Evolutionary conservation across 2,113 vertebrate species (phyloP).

Genomic region (Grammomys surdaster): DNA sequence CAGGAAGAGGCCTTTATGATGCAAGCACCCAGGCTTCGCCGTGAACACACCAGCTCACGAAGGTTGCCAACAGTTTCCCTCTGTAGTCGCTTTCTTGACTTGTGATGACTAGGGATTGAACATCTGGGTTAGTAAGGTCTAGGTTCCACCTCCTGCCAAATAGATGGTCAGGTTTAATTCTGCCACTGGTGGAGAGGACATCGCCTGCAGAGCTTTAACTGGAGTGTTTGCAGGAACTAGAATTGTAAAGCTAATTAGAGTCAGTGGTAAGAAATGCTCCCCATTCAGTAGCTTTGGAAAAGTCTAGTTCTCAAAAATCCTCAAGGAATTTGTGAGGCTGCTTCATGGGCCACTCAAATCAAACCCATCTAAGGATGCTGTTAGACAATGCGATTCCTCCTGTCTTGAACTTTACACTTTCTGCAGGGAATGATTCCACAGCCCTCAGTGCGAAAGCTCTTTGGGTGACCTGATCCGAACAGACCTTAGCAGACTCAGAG

Average conservation of each 20-base stretch:
- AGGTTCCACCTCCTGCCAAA: background rate
- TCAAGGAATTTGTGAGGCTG: background rate
- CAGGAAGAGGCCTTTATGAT: background rate
- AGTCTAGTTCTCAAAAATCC: conserved; percentile 15
- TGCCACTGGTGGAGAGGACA: conserved; percentile 23
- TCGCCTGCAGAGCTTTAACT: conserved; percentile 19
- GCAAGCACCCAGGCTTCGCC: background rate
- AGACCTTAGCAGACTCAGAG: background rate
- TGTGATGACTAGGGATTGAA: conserved; percentile 10
- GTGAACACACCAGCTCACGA: background rate
- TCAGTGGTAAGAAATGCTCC: background rate
- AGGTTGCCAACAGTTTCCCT: background rate
- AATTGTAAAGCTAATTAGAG: conserved; percentile 1
- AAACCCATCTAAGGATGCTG: background rate
- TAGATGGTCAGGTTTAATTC: conserved; percentile 34
- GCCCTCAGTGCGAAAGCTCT: background rate
- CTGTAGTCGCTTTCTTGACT: background rate
- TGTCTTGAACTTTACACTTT: background rate
- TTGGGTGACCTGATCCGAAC: background rate
- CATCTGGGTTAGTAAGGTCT: conserved; percentile 15
- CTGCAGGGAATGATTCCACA: background rate
- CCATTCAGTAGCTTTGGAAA: background rate
- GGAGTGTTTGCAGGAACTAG: background rate
- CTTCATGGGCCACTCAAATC: background rate
- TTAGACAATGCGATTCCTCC: background rate